Evolutionary conservation across 2,113 vertebrate species (phyloP), one percentile per base, ranked within the genome.

Genomic region (Leptosomus discolor): DNA sequence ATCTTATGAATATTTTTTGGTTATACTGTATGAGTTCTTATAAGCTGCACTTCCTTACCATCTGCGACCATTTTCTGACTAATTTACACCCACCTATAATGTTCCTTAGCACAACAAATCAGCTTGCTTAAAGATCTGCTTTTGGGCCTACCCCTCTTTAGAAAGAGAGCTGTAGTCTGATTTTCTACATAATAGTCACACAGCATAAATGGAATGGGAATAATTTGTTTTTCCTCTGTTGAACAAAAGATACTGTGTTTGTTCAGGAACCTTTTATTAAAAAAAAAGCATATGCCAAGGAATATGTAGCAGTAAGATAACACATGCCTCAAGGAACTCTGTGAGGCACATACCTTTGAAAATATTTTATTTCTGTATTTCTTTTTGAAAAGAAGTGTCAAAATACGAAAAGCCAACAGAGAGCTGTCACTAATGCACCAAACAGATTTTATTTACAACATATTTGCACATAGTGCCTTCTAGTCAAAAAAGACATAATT

Each of bases 341-440:
- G 45, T 64, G 43, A 75, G 86, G 68, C 43, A 29, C 16, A 3
- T 45, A 77, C 58, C 64, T 92, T 64, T 56, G 36, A 87, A 95
- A 95, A 89, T 90, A 81, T 56, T 94, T 91, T 89, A 77, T 91
- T 97, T 92, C 41, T 78, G 9, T 64, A 18, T 94, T 94, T 68
- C 26, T 63, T 74, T 85, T 68, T 70, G 76, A 86, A 90, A 88
- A 74, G 12, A 84, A 93, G 39, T 50, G 64, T 91, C 64, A 94
- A 56, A 93, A 89, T 93, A 68, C 0, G 0, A 56, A 88, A 94
- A 94, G 46, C 64, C 60, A 78, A 78, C 60, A 48, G 73, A 60
- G 75, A 84, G n/a, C 51, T 78, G 46, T 91, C 71, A 71, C 64
- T 92, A 84, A 78, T 64, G 11, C 43, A 60, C 36, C 27, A 48